These are phyloP conservation scores for Coleophora deauratella DNA, from an alignment of 2,888 invertebrate species.

Conservation along the genomic window DNA sequence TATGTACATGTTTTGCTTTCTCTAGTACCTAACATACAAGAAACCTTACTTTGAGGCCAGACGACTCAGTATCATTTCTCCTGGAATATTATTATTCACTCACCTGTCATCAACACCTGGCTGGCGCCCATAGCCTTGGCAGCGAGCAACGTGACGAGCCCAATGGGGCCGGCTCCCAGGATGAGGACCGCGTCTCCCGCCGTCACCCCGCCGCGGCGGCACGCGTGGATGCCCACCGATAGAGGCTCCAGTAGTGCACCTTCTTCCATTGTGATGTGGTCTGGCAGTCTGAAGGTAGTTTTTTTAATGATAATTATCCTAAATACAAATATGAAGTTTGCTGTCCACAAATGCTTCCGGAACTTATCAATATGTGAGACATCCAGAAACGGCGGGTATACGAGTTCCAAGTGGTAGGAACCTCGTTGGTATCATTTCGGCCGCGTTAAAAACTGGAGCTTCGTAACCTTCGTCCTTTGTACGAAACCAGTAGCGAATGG, in stretches of 20 bases:
- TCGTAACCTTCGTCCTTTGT: too few species aligned
- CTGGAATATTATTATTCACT: background rate
- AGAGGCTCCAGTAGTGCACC: constrained; percentile 95
- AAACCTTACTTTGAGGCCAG: too few species aligned
- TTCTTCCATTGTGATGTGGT: constrained; percentile 92
- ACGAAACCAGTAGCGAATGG: too few species aligned
- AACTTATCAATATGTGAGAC: too few species aligned
- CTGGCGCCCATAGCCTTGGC: constrained; percentile 91
- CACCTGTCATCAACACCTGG: constrained; percentile 84
- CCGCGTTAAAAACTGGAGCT: too few species aligned
- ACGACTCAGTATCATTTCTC: too few species aligned
- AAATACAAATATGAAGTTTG: background rate
- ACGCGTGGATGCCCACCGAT: constrained; percentile 95
- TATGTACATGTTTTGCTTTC: too few species aligned
- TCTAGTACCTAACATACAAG: too few species aligned
- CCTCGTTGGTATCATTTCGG: too few species aligned
- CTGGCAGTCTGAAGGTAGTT: constrained; percentile 84
- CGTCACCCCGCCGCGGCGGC: constrained; percentile 85
- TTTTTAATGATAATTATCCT: too few species aligned
- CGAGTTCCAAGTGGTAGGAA: too few species aligned
- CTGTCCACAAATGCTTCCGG: background rate
- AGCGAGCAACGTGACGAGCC: constrained; percentile 84
- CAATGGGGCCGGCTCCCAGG: constrained; percentile 92
- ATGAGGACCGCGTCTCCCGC: constrained; percentile 83
- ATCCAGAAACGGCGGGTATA: too few species aligned